Evolutionary conservation across 2,797 vertebrate genomes (phyloP).

Genomic region (Acestrorhynchus altus): DNA sequence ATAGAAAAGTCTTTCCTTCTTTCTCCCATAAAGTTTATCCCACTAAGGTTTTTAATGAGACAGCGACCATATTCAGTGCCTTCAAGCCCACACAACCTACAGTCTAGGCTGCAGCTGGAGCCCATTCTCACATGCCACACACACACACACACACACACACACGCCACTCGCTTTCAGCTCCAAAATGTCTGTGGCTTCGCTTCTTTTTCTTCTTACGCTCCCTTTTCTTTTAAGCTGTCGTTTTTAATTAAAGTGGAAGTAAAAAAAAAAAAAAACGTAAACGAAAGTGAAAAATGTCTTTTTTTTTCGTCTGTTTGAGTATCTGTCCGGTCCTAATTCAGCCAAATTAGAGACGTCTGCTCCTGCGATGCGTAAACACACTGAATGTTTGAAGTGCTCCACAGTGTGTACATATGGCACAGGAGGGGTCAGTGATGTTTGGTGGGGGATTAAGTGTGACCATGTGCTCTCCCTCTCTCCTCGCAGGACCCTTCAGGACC

Average conservation of each 20-base stretch:
- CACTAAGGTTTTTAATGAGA: too few species aligned
- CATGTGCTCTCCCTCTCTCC: background rate
- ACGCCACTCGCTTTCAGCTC: background rate
- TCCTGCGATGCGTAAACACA: slow-evolving; percentile 11
- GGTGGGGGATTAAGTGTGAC: background rate
- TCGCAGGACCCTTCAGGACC: slow-evolving; percentile 82
- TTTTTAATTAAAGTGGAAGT: slow-evolving; percentile 12
- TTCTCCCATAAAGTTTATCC: too few species aligned
- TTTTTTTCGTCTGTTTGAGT: slow-evolving; percentile 2
- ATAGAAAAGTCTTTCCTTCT: too few species aligned
- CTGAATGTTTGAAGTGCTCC: slow-evolving; percentile 5
- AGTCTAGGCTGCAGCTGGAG: slow-evolving; percentile 13
- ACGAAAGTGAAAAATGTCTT: slow-evolving; percentile 33
- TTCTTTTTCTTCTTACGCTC: slow-evolving; percentile 1
- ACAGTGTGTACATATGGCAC: background rate
- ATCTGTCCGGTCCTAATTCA: slow-evolving; percentile 9
- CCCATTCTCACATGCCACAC: slow-evolving; percentile 38
- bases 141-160: background rate
- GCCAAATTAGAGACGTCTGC: slow-evolving; percentile 19
- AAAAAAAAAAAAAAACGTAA: slow-evolving; percentile 2
- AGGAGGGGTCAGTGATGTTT: background rate
- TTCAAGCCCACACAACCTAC: slow-evolving; percentile 6
- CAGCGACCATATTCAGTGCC: too few species aligned
- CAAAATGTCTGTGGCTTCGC: background rate
- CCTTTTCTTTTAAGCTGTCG: slow-evolving; percentile 16